A percentile compares a stretch with the other conserved stretches of the same genome.
phyloP scores from a whole-genome alignment of 2,888 invertebrate species.

The Drosophila subsilvestris region DNA sequence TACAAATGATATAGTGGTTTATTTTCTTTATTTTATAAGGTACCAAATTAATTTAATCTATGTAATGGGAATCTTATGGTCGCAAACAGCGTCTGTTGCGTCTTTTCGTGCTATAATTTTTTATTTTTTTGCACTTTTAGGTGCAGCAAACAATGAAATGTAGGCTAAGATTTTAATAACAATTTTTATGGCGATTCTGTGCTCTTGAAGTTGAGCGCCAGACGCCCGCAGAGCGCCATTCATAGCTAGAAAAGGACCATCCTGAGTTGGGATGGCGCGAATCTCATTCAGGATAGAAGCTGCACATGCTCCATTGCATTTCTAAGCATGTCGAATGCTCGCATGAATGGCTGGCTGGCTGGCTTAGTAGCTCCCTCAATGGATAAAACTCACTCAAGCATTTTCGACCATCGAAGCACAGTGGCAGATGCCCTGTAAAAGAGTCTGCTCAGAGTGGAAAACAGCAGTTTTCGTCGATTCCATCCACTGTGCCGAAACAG shows the following conservation, averaged over 20 bases:
- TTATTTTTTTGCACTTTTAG: conserved; percentile 13
- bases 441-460: background rate
- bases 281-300: conserved; percentile 42
- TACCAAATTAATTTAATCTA: no score
- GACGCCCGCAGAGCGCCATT: conserved; percentile 3
- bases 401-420: conserved; percentile 12
- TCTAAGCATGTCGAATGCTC: conserved; percentile 58
- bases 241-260: background rate
- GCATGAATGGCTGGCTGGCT: conserved; percentile 51
- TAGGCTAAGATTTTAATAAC: conserved; percentile 70
- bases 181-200: conserved; percentile 25
- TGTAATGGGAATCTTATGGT: background rate
- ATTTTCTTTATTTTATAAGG: background rate
- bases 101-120: background rate
- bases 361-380: conserved; percentile 52
- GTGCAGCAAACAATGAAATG: conserved; percentile 50
- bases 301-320: conserved; percentile 60
- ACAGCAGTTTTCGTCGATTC: background rate
- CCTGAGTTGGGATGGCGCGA: background rate
- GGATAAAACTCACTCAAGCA: conserved; percentile 47
- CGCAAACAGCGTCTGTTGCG: background rate
- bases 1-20: no score
- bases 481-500: conserved; percentile 18
- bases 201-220: background rate
- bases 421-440: conserved; percentile 3